phyloP scores from a whole-genome alignment of 2,113 vertebrate species.

The Dicentrarchus labrax region DNA sequence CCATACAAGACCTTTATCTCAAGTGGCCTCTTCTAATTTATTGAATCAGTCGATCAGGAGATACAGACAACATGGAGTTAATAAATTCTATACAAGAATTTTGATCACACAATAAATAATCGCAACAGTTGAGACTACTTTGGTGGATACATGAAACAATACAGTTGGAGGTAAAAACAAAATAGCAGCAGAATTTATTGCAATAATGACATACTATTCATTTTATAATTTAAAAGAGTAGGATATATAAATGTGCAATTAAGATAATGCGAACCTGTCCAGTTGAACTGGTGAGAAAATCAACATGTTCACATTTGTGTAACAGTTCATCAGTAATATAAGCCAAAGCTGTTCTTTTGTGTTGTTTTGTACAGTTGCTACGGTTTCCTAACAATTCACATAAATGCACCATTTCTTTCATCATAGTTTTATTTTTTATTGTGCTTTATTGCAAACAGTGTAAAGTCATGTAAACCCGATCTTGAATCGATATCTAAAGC shows the following conservation, averaged over 20 bases:
- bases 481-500: constrained; percentile 95
- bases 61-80: constrained; percentile 33
- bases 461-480: constrained; percentile 92
- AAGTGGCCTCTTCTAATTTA: constrained; percentile 66
- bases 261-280: constrained; percentile 83
- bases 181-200: constrained; percentile 69
- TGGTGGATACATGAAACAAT: constrained; percentile 42
- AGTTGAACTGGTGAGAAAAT: constrained; percentile 92
- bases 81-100: constrained; percentile 28
- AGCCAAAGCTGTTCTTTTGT: constrained; percentile 97
- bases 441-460: constrained; percentile 88
- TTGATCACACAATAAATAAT: constrained; percentile 44
- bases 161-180: constrained; percentile 51
- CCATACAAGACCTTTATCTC: constrained; percentile 84
- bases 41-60: constrained; percentile 43
- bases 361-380: constrained; percentile 91
- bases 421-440: constrained; percentile 84
- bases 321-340: constrained; percentile 98
- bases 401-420: constrained; percentile 82
- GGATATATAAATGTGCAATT: constrained; percentile 73
- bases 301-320: constrained; percentile 92
- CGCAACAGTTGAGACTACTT: constrained; percentile 58
- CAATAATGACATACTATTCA: constrained; percentile 76
- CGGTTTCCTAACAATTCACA: constrained; percentile 90
- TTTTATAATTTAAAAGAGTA: constrained; percentile 76